A percentile compares a stretch with the other conserved stretches of the same genome.
phyloP scores from a whole-genome alignment of 37 sponge, comb jelly and placozoan genomes.

The Beroe forskalii region DNA sequence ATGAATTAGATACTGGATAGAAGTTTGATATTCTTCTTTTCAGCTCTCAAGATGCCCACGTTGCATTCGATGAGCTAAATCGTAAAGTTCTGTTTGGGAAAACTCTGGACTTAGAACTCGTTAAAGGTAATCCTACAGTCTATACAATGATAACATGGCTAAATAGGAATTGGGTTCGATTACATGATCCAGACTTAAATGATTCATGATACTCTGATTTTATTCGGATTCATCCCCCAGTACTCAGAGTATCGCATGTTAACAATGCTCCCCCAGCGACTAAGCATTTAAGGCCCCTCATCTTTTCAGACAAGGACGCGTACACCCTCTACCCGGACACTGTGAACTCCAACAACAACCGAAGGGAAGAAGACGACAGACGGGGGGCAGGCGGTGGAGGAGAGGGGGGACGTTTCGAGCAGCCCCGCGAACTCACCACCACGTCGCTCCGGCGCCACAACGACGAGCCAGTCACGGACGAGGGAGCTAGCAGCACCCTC shows the following conservation, averaged over 20 bases:
- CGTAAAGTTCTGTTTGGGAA: conserved; percentile 37
- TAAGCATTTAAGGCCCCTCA: too few relatives aligned
- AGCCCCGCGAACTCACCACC: background rate
- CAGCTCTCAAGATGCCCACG: conserved; percentile 30
- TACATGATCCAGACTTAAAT: too few relatives aligned
- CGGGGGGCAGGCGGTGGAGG: background rate
- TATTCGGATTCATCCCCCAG: too few relatives aligned
- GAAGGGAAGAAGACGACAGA: background rate
- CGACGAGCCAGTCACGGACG: conserved; percentile 54
- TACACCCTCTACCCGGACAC: conserved; percentile 53
- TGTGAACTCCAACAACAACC: background rate
- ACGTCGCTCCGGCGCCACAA: background rate
- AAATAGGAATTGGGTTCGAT: too few relatives aligned
- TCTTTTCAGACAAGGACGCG: conserved; percentile 63
- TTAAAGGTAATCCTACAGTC: conserved; percentile 32
- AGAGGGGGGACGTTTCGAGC: background rate
- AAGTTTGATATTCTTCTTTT: background rate
- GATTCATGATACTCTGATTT: too few relatives aligned
- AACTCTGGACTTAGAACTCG: conserved; percentile 27
- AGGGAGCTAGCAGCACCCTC: conserved; percentile 54
- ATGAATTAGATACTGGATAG: too few relatives aligned
- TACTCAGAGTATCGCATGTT: too few relatives aligned
- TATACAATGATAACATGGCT: too few relatives aligned
- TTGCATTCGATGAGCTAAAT: conserved; percentile 37
- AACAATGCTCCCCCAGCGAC: too few relatives aligned